These are phyloP conservation scores for Eubucco bourcierii DNA, from an alignment of 2,113 vertebrate genomes.

Conservation along the genomic window DNA sequence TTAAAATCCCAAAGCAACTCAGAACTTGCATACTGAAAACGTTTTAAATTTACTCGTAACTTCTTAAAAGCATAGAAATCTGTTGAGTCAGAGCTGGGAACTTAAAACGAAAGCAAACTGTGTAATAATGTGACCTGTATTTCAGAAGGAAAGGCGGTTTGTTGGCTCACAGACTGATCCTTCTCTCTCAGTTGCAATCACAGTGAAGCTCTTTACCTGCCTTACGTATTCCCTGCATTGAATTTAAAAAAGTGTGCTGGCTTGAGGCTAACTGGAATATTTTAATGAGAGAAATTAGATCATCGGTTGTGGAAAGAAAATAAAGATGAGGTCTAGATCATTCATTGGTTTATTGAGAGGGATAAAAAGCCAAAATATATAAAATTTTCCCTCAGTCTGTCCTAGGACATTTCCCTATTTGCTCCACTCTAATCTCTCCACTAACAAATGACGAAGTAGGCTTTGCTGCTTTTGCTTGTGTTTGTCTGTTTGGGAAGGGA, in stretches of 20 bases:
- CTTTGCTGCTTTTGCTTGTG: too few species aligned
- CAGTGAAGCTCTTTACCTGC: neutral
- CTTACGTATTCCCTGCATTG: neutral
- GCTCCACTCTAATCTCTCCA: too few species aligned
- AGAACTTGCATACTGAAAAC: slow-evolving; percentile 3
- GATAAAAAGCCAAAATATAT: too few species aligned
- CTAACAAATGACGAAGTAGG: too few species aligned
- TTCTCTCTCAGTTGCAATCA: neutral
- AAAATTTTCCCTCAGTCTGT: too few species aligned
- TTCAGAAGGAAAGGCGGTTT: neutral
- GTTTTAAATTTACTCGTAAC: neutral
- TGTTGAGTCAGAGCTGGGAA: neutral
- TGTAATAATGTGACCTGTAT: neutral
- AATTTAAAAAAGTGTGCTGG: neutral
- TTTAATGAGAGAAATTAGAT: too few species aligned
- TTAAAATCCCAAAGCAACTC: slow-evolving; percentile 16
- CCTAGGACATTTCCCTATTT: too few species aligned
- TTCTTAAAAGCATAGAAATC: neutral
- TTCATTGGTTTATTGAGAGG: too few species aligned
- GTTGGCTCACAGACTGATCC: neutral
- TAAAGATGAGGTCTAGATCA: too few species aligned
- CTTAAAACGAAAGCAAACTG: neutral
- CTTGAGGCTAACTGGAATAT: too few species aligned
- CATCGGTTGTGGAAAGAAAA: too few species aligned
- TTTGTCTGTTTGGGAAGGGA: too few species aligned